Evolutionary conservation across 2,888 invertebrate species (phyloP), one percentile per base, ranked within the genome.

Genomic region (Macrosiphum euphorbiae): DNA sequence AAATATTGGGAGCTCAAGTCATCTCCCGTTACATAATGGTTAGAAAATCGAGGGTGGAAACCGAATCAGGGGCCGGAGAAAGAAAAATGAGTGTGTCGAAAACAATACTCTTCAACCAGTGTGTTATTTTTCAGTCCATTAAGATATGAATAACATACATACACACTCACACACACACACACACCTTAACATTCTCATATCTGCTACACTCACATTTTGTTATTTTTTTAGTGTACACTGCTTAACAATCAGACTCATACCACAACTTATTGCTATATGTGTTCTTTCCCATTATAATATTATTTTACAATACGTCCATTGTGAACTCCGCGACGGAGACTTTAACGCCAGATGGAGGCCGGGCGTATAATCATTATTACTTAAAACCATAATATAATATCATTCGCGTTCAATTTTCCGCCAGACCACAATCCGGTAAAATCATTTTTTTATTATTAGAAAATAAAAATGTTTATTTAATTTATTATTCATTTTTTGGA

Each of bases 321-420:
- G 88, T 52, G 24, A 88, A 88, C 67, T 28, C 55, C 41, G 47
- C 41, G 50, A 44, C 41, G 35, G 41, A 88, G 92, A 92, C 61
- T 92, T 67, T 28, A 88, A 92, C 92, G 88, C 88, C 92, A 41
- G 88, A 88, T 88, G n/a, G 88, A 11, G 35, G 88, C 92, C 88
- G 10, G 50, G 28, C 61, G 47, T 67, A n/a, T 92, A 92, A 88
- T 92, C 58, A 67, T 50, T 88, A 88, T 92, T 88, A 92, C 50
- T 50, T 92, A 88, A 92, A 92, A 58, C 50, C 78, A n/a, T 50
- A 78, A 44, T 44, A 44, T 44, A 58, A 13, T 47, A 55, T 67
- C 20, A 26, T 52, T 47, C 47, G 50, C 35, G 55, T 52, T 84
- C 91, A 5, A 85, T 91, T 58, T 58, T 41, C 58, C 44, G 52